These are phyloP conservation scores for Sarcophilus harrisii DNA, from an alignment of 2,797 vertebrate genomes.

Conservation along the genomic window DNA sequence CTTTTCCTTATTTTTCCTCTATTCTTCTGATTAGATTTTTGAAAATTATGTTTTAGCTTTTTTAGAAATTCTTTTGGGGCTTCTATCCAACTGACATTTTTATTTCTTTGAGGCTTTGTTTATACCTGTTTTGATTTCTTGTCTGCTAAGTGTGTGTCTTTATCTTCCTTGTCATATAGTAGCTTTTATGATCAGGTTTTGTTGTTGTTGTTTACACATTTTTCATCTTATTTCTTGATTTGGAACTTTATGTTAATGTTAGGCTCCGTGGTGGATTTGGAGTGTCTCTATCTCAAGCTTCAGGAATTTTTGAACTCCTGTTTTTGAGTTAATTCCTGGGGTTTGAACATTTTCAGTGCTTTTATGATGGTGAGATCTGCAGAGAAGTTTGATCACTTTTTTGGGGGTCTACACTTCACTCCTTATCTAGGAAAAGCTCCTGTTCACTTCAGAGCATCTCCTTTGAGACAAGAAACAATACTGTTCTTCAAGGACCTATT, in stretches of 20 bases:
- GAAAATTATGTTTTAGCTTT: too few relatives aligned
- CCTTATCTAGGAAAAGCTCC: neutral
- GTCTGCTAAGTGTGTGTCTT: too few relatives aligned
- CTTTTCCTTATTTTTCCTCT: too few relatives aligned
- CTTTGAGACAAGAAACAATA: neutral
- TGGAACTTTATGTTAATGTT: neutral
- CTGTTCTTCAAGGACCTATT: neutral
- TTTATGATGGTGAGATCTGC: neutral
- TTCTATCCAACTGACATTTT: too few relatives aligned
- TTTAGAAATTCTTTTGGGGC: too few relatives aligned
- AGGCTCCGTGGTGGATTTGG: neutral
- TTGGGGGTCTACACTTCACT: neutral
- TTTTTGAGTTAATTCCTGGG: neutral
- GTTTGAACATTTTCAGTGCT: neutral
- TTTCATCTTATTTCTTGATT: neutral
- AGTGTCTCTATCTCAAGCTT: neutral
- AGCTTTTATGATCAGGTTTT: neutral
- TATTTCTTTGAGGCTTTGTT: too few relatives aligned
- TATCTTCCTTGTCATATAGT: too few relatives aligned
- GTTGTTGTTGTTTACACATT: neutral
- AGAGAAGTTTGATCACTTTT: neutral
- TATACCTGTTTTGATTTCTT: too few relatives aligned
- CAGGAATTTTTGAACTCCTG: neutral
- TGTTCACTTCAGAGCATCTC: neutral
- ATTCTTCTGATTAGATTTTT: too few relatives aligned